A percentile compares a stretch with the other conserved stretches of the same genome.
These are phyloP conservation scores for Anhinga rufa DNA, from an alignment of 2,113 vertebrate species.

Conservation along the genomic window DNA sequence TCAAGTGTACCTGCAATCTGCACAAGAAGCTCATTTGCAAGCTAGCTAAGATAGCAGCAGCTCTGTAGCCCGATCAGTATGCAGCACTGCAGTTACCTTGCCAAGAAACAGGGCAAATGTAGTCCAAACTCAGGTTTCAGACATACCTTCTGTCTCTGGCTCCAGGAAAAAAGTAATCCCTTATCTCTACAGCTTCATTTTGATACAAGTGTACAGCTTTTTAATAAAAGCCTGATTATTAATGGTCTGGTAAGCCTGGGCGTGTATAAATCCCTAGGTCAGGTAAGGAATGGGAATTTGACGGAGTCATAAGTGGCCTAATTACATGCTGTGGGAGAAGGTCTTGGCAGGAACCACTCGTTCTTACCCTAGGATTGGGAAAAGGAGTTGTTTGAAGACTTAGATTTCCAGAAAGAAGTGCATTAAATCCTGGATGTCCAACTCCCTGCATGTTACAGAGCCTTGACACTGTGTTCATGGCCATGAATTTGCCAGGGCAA, in stretches of 20 bases:
- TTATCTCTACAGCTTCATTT: background rate
- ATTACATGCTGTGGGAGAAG: background rate
- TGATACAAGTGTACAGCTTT: background rate
- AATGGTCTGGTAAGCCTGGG: background rate
- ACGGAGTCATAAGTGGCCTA: background rate
- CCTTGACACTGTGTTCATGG: background rate
- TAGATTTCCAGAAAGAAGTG: background rate
- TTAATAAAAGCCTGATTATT: background rate
- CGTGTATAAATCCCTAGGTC: background rate
- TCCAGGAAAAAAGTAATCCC: background rate
- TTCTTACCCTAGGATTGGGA: background rate
- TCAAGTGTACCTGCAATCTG: background rate
- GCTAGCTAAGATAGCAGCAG: background rate
- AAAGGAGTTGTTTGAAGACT: background rate
- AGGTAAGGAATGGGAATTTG: background rate
- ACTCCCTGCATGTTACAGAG: background rate
- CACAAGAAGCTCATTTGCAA: background rate
- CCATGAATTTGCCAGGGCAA: background rate
- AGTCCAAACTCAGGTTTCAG: background rate
- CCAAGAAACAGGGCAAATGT: background rate
- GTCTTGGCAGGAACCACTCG: background rate
- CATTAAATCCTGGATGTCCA: background rate
- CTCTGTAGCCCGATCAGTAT: background rate
- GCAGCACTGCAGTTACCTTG: background rate
- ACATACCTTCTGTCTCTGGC: background rate